Percentiles rank a stretch among this genome's conserved stretches.
phyloP scores from a whole-genome alignment of 2,888 invertebrate species.

The Papilio protenor region DNA sequence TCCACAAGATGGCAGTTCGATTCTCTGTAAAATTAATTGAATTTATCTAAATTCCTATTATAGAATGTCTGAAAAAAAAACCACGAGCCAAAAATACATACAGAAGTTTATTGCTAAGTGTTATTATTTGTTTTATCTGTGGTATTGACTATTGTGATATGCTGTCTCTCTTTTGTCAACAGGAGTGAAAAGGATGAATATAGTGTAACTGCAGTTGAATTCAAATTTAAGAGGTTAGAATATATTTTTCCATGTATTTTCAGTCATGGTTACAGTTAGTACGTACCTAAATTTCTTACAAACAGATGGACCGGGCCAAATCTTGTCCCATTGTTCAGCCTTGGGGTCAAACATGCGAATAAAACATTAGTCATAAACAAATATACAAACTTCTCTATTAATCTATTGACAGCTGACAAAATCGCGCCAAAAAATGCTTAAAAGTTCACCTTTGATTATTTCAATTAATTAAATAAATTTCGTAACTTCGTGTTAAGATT shows the following conservation, averaged over 20 bases:
- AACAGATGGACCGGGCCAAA: constrained; percentile 82
- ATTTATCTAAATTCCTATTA: constrained; percentile 13
- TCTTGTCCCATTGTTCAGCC: constrained; percentile 87
- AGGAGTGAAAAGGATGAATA: no score
- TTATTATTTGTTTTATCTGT: no score
- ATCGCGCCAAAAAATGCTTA: neutral
- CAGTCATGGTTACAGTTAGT: constrained; percentile 21
- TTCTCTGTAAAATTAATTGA: constrained; percentile 73
- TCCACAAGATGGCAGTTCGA: constrained; percentile 82
- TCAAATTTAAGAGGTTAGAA: no score
- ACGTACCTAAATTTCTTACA: constrained; percentile 85
- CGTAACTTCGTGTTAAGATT: no score
- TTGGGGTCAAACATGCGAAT: constrained; percentile 75
- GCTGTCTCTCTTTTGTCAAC: no score
- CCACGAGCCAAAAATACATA: neutral
- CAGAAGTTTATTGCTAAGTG: neutral
- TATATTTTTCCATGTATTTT: no score
- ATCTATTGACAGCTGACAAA: constrained; percentile 1
- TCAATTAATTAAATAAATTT: no score
- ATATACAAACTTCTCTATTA: neutral
- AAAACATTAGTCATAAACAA: constrained; percentile 49
- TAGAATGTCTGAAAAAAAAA: neutral
- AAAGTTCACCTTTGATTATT: neutral
- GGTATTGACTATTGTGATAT: no score
- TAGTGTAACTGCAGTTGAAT: no score